These are phyloP conservation scores for Noctilio leporinus DNA, from an alignment of 2,113 vertebrate genomes.

Conservation along the genomic window DNA sequence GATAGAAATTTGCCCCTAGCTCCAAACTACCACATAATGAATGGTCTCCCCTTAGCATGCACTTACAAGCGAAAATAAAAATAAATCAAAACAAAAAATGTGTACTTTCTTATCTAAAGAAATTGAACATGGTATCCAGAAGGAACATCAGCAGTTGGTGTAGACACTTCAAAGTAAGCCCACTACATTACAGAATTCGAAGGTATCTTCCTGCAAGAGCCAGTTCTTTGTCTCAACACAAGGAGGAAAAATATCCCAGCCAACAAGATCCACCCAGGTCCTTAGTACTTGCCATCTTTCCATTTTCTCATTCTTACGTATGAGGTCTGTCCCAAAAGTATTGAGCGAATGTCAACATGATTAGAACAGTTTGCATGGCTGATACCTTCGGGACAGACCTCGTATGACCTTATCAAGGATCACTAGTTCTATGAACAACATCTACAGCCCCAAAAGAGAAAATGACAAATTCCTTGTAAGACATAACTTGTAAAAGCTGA, in stretches of 20 bases:
- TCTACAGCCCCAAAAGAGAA: neutral
- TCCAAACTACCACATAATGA: neutral
- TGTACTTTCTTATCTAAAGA: neutral
- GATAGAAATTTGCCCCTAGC: neutral
- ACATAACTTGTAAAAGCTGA: neutral
- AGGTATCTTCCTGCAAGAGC: neutral
- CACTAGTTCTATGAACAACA: neutral
- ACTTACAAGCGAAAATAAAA: neutral
- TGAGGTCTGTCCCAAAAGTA: no score
- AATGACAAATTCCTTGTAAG: neutral
- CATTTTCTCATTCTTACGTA: neutral
- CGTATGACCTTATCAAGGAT: neutral
- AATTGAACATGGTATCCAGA: neutral
- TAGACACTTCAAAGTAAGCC: neutral
- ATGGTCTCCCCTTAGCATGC: neutral
- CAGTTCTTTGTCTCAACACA: neutral
- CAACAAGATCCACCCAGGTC: neutral
- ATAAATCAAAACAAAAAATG: neutral
- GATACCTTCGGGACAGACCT: no score
- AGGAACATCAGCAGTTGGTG: neutral
- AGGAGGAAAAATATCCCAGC: neutral
- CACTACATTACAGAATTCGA: neutral
- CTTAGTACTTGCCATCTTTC: neutral
- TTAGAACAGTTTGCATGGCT: no score
- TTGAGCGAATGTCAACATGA: no score